phyloP scores from a whole-genome alignment of 2,888 invertebrate genomes.

The Notocelia uddmanniana region DNA sequence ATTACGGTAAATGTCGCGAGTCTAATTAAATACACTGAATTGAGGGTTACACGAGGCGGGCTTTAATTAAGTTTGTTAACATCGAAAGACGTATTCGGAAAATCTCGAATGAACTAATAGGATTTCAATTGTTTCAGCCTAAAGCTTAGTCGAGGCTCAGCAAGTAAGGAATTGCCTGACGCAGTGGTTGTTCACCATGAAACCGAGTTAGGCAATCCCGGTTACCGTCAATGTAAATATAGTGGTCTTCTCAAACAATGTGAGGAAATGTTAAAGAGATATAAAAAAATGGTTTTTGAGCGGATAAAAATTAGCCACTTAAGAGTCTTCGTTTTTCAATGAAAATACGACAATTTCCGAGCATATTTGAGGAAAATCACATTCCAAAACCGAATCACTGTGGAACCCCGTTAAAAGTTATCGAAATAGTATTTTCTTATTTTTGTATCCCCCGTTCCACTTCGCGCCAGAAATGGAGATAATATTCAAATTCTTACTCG shows the following conservation, averaged over 20 bases:
- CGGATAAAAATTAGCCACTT: too few species aligned
- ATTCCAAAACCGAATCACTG: conserved; percentile 10
- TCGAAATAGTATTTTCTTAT: conserved; percentile 38
- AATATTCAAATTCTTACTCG: conserved; percentile 17
- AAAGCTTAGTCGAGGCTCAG: too few species aligned
- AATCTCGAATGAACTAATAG: conserved; percentile 2
- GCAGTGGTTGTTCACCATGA: too few species aligned
- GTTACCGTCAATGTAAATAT: too few species aligned
- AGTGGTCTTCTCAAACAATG: too few species aligned
- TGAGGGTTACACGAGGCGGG: conserved; percentile 13
- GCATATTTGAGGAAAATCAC: too few species aligned
- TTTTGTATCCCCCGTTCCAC: conserved; percentile 29
- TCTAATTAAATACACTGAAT: conserved; percentile 14
- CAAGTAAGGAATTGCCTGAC: too few species aligned
- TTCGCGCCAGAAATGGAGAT: conserved; percentile 33
- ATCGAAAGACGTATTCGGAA: background rate
- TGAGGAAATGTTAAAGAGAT: too few species aligned
- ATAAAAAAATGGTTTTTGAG: too few species aligned
- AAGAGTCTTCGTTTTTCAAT: too few species aligned
- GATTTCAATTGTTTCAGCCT: background rate
- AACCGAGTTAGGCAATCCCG: too few species aligned
- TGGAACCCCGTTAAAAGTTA: conserved; percentile 23
- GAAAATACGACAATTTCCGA: too few species aligned
- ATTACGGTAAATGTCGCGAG: conserved; percentile 1
- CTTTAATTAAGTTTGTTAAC: conserved; percentile 29